Base-by-base conservation (phyloP, 2,888 invertebrate species). In the Ophraella communa region DNA sequence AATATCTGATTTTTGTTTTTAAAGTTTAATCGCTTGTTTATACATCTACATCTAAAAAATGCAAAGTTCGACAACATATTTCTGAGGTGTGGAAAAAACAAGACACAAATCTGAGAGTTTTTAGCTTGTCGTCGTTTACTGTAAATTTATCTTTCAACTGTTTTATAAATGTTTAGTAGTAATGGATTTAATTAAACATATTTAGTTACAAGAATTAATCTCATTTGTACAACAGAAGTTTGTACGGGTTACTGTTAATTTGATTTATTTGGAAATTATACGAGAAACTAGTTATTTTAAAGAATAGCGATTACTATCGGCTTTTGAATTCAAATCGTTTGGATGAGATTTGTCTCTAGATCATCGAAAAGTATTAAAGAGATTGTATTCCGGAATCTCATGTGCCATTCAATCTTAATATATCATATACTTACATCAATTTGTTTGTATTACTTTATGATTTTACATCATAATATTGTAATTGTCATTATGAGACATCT, bases 1-100 rank as follows among this genome's bases (percentile, higher is more conserved):
- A 47, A 62, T 65, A 59, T 52, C 56, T 52, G 52, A 65, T 65
- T 65, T 62, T 65, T 62, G 53, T 52, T 20, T 11, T 23, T 27
- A 30, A 17, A 42, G 20, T 45, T 45, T 55, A 33, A 33, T 47
- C 54, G 49, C 55, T 23, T 33, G 55, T 55, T 49, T 23, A 21
- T 47, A 10, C 21, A 47, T 3, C n/a, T 49, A n/a, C 14, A 4
- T n/a, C n/a, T n/a, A n/a, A n/a, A n/a, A n/a, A n/a, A n/a, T 11
- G 17, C 7, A 39, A 5, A 5, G 14, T 30, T 8, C 8, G 27
- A 30, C 8, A 52, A 30, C 11, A 17, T 17, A 30, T 52, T 52
- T 30, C 52, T 17, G 27, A 52, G 33, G 52, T 18, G 52, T 27
- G 52, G 52, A 52, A 52, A 52, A 52, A 52, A 52, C 24, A 17